Percentiles rank a stretch among this genome's conserved stretches.
Conservation (phyloP, 2,113 vertebrate genomes). For the Propithecus coquereli region DNA sequence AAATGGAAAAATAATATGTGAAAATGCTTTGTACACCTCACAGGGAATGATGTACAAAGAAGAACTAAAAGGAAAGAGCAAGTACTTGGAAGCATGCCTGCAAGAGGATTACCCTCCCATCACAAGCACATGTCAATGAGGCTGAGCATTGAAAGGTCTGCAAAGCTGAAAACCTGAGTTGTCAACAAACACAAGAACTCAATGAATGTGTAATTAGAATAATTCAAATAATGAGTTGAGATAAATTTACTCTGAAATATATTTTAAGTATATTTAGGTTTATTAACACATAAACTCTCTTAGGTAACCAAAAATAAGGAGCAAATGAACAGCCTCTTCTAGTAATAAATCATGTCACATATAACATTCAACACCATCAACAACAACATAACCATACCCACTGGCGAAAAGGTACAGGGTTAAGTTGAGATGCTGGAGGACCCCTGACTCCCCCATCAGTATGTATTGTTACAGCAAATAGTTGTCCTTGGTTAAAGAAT, state of each 20-base stretch:
- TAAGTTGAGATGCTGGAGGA: not conserved
- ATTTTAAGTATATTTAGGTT: not conserved
- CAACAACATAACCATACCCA: not conserved
- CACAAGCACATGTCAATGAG: not conserved
- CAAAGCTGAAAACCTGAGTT: not conserved
- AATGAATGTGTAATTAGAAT: not conserved
- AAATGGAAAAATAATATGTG: not conserved
- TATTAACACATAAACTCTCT: not conserved
- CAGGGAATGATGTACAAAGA: not conserved
- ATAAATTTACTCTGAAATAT: not conserved
- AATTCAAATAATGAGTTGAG: not conserved
- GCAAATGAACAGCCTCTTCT: not conserved
- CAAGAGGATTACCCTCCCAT: not conserved
- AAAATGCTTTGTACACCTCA: not conserved
- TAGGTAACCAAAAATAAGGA: not conserved
- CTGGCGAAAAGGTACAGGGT: not conserved
- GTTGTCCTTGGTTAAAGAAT: no score
- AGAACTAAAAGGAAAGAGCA: not conserved
- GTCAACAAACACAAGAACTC: not conserved
- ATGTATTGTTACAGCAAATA: no score
- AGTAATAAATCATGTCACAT: not conserved
- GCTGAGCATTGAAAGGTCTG: not conserved
- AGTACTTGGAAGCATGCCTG: not conserved
- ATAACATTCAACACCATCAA: not conserved
- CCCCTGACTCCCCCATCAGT: no score